These are phyloP conservation scores for Carassius auratus DNA, from an alignment of 2,113 vertebrate species.

Conservation along the genomic window DNA sequence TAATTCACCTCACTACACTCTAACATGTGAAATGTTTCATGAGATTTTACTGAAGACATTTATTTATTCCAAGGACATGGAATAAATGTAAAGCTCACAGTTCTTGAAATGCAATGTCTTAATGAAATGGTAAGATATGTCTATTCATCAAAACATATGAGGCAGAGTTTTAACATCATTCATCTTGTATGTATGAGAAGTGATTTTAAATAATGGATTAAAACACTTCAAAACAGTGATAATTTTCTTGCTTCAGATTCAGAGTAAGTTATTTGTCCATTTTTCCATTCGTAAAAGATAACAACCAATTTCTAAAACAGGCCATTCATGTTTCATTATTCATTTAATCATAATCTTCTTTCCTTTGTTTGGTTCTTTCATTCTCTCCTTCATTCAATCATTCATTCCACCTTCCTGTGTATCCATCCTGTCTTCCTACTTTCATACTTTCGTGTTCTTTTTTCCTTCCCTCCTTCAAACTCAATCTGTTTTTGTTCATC, in stretches of 20 bases:
- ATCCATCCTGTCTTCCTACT: background rate
- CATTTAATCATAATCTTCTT: background rate
- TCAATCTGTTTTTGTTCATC: background rate
- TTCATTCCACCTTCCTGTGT: background rate
- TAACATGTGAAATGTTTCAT: slow-evolving; percentile 37
- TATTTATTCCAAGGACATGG: slow-evolving; percentile 21
- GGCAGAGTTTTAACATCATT: background rate
- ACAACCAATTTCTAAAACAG: background rate
- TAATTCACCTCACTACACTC: background rate
- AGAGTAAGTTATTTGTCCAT: background rate
- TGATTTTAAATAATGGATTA: background rate
- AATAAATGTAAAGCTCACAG: background rate
- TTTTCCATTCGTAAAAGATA: background rate
- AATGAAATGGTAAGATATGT: background rate
- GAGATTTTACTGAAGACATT: slow-evolving; percentile 11
- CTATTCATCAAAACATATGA: background rate
- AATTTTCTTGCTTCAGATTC: background rate
- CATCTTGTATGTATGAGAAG: background rate
- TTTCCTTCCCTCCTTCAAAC: background rate
- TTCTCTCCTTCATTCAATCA: background rate
- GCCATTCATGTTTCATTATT: background rate
- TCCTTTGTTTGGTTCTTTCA: background rate
- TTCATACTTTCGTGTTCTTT: background rate
- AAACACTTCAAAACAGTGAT: background rate
- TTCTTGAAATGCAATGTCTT: background rate